Percentiles rank a stretch among this genome's conserved stretches.
Conservation (phyloP, 2,888 invertebrate species). For the Lapara coniferarum region DNA sequence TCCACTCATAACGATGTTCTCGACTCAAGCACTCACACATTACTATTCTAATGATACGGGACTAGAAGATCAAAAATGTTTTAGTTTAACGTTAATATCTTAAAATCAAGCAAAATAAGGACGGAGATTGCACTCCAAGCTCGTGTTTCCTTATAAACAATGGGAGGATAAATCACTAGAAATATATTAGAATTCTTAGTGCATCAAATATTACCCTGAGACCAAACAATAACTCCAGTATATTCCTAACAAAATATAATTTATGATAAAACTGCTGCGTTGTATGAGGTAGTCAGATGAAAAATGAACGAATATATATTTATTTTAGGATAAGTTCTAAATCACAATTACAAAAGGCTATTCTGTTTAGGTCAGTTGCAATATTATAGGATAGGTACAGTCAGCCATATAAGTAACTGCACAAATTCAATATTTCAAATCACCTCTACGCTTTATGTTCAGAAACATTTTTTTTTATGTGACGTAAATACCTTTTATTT, state of each 20-base stretch:
- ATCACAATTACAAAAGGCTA: constrained; percentile 50
- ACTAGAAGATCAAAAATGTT: constrained; percentile 70
- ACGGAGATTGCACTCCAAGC: constrained; percentile 64
- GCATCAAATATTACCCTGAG: constrained; percentile 38
- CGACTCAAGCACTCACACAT: constrained; percentile 38
- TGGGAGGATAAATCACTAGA: constrained; percentile 14
- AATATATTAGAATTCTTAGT: constrained; percentile 32
- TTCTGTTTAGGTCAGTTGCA: constrained; percentile 19
- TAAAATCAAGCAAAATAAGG: constrained; percentile 56
- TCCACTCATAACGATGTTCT: constrained; percentile 5
- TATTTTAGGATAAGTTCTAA: constrained; percentile 41
- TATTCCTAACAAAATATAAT: constrained; percentile 33
- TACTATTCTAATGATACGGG: constrained; percentile 57
- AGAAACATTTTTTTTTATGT: no score
- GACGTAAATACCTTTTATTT: no score
- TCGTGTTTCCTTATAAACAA: constrained; percentile 40
- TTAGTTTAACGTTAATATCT: constrained; percentile 35
- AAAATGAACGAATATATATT: constrained; percentile 45
- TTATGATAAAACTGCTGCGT: constrained; percentile 41
- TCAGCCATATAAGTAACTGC: no score
- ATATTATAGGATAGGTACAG: no score
- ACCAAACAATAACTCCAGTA: constrained; percentile 35
- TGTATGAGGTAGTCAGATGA: constrained; percentile 56
- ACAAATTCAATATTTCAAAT: no score
- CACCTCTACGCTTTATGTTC: no score